These are phyloP conservation scores for Siniperca scherzeri DNA, from an alignment of 2,797 vertebrate genomes.

Conservation along the genomic window DNA sequence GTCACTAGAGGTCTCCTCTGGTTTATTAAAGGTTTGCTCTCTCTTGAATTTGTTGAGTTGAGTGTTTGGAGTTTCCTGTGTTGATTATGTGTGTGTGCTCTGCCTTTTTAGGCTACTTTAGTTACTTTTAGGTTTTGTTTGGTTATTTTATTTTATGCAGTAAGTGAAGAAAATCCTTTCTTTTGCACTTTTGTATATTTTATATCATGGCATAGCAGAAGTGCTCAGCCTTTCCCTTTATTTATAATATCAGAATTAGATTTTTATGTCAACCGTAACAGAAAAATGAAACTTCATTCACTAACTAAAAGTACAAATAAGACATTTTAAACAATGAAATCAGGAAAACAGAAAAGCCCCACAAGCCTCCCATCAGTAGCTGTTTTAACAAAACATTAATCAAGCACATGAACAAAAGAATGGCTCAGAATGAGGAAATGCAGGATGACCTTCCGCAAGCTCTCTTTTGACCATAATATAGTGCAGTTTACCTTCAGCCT, in stretches of 20 bases:
- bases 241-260: neutral
- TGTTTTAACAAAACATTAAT: neutral
- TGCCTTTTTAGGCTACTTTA: neutral
- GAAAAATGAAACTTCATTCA: neutral
- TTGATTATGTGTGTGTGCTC: neutral
- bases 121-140: neutral
- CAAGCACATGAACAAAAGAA: neutral
- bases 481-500: conserved; percentile 86
- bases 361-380: neutral
- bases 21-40: neutral
- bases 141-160: neutral
- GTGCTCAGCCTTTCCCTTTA: neutral
- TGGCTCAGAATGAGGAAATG: neutral
- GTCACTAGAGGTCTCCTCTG: conserved; percentile 35
- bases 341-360: neutral
- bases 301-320: conserved; percentile 4
- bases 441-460: neutral
- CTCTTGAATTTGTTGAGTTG: neutral
- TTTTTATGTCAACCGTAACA: neutral
- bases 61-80: neutral
- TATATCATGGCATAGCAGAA: neutral
- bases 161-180: neutral
- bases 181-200: conserved; percentile 1
- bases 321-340: neutral
- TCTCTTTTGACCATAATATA: neutral